Conservation (phyloP, 2,113 vertebrate species). For the Triplophysa tibetana region DNA sequence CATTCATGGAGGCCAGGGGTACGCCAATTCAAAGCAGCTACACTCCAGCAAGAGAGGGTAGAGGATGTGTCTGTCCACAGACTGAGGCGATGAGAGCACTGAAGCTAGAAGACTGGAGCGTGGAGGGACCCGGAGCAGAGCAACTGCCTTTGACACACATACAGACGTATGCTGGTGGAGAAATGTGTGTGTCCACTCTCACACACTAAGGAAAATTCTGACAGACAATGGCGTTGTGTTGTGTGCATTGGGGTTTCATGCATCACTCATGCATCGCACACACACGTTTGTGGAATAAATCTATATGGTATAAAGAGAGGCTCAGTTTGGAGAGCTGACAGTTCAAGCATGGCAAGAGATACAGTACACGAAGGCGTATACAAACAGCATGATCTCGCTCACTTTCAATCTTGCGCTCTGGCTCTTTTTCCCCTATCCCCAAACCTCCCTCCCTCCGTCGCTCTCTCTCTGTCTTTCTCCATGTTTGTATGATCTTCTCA, state of each 20-base stretch:
- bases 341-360: conserved; percentile 12
- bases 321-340: conserved; percentile 8
- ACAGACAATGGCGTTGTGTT: not conserved
- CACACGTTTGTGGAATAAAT: not conserved
- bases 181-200: conserved; percentile 6
- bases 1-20: conserved; percentile 34
- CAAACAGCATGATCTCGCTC: conserved; percentile 1
- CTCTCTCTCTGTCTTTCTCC: not conserved
- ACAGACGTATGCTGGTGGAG: not conserved
- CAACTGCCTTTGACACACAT: conserved; percentile 9
- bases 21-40: conserved; percentile 8
- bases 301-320: not conserved
- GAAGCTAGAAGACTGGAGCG: conserved; percentile 7
- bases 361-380: conserved; percentile 3
- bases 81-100: not conserved
- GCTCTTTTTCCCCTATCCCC: not conserved
- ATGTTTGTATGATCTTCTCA: too few species aligned
- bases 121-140: not conserved
- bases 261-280: not conserved
- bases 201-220: not conserved
- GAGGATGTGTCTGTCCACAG: conserved; percentile 1
- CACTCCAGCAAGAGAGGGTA: conserved; percentile 5
- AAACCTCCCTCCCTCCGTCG: not conserved
- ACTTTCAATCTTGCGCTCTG: not conserved
- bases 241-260: not conserved